A percentile compares a stretch with the other conserved stretches of the same genome.
Evolutionary conservation across 2,797 vertebrate species (phyloP).

Genomic region (Mormyrus hasselquistii): DNA sequence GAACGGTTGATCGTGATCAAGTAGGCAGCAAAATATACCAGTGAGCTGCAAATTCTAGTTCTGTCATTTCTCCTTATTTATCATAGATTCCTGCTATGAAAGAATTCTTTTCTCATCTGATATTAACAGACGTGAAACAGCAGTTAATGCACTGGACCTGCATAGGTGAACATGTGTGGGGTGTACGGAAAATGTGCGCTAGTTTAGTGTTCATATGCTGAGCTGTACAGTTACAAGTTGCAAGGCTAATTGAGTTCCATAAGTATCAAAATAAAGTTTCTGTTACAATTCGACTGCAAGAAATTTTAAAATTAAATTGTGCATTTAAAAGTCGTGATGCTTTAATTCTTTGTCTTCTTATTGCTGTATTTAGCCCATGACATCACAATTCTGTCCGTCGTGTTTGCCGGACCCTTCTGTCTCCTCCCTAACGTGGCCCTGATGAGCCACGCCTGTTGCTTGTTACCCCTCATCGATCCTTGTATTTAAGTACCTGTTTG

Average conservation of each 20-base stretch:
- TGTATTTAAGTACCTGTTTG: background rate
- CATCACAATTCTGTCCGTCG: background rate
- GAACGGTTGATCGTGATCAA: background rate
- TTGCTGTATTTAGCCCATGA: background rate
- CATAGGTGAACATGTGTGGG: background rate
- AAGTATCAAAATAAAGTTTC: background rate
- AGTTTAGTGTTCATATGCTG: background rate
- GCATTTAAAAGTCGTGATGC: background rate
- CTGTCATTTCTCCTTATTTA: background rate
- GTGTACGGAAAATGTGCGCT: background rate
- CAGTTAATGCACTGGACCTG: background rate
- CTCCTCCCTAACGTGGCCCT: background rate
- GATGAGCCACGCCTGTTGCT: background rate
- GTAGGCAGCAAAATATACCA: background rate
- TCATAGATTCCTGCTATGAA: background rate
- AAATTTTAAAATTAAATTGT: background rate
- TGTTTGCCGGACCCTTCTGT: background rate
- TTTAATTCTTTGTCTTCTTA: background rate
- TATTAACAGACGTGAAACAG: background rate
- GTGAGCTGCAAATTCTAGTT: background rate
- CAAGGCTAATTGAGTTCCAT: background rate
- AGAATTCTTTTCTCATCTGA: background rate
- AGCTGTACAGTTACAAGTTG: background rate
- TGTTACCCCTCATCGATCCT: background rate
- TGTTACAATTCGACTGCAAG: background rate